Evolutionary conservation across 2,113 vertebrate genomes (phyloP), one percentile per base, ranked within the genome.

Genomic region (Xyliphius kryptos): DNA sequence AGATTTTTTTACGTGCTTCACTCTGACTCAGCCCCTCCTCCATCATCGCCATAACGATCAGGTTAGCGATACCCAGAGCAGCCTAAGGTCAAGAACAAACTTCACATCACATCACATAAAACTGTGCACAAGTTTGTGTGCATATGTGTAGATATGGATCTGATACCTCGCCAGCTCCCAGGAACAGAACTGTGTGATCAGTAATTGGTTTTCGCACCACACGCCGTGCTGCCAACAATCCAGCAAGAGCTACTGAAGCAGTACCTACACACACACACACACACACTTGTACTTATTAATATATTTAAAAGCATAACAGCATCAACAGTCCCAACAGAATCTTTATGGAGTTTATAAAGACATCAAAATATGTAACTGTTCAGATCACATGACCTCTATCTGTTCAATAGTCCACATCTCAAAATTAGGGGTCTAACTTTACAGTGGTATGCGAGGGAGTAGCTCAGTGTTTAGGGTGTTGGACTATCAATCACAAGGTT

Each of bases 1-100:
- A 98, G 71, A 99, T 88, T 37, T 85, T 93, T 21, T 80, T 60
- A 32, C 74, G 83, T 55, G 96, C 96, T 6, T 92, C 91, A 38
- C 88, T 79, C 1, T 83, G 79, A 36, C 89, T 83, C 63, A 94
- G 69, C 0, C 94, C 94, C 0, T 6, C 58, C 58, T 99, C 95
- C 79, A 89, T 77, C 94, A 99, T 95, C 0, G 95, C 86, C 94
- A 97, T 93, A 2, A 95, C 90, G 3, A 99, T 99, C 53, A 99
- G 90, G 80, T 94, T 95, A 2, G 96, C 96, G 20, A 99, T 99
- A 11, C 96, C 96, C 68, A 97, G 87, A 17, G 96, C 96, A 0
- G 96, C 96, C 92, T 94, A 62, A n/a, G 64, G 36, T 71, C n/a
- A 58, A 50, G 20, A 2, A 19, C 52, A 50, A n/a, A 48, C 15